These are phyloP conservation scores for Pseudochirops corinnae DNA, from an alignment of 2,797 vertebrate genomes.

Conservation along the genomic window DNA sequence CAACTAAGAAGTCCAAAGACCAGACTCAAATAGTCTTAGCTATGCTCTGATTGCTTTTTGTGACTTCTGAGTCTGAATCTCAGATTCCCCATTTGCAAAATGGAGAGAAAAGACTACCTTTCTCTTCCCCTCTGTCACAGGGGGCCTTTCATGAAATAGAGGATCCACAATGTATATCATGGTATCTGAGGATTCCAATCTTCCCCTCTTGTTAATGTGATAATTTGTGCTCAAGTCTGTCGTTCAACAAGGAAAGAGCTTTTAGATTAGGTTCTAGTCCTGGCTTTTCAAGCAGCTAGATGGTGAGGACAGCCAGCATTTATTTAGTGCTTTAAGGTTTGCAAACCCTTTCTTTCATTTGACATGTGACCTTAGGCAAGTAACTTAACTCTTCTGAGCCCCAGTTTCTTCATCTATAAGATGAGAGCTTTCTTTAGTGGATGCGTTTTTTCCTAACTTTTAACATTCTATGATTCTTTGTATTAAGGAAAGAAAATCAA, in stretches of 20 bases:
- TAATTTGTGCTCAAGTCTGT: neutral
- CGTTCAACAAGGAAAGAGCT: neutral
- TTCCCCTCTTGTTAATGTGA: neutral
- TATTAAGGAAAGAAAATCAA: constrained; percentile 17
- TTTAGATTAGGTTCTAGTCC: neutral
- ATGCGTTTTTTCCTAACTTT: neutral
- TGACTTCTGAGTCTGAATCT: neutral
- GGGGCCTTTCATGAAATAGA: neutral
- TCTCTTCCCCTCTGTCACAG: neutral
- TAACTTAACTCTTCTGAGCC: neutral
- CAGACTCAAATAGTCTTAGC: neutral
- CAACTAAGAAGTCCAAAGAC: neutral
- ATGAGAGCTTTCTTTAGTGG: neutral
- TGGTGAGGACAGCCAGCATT: neutral
- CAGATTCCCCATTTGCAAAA: neutral
- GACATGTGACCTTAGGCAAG: neutral
- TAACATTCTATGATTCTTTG: neutral
- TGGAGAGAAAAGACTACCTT: neutral
- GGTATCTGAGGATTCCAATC: neutral
- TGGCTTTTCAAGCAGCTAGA: neutral
- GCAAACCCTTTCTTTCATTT: neutral
- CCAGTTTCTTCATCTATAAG: neutral
- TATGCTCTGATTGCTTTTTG: neutral
- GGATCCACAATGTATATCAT: neutral
- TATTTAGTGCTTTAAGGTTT: constrained; percentile 3